A percentile compares a stretch with the other conserved stretches of the same genome.
phyloP scores from a whole-genome alignment of 1,140 invertebrate species.

The Myzus persicae region DNA sequence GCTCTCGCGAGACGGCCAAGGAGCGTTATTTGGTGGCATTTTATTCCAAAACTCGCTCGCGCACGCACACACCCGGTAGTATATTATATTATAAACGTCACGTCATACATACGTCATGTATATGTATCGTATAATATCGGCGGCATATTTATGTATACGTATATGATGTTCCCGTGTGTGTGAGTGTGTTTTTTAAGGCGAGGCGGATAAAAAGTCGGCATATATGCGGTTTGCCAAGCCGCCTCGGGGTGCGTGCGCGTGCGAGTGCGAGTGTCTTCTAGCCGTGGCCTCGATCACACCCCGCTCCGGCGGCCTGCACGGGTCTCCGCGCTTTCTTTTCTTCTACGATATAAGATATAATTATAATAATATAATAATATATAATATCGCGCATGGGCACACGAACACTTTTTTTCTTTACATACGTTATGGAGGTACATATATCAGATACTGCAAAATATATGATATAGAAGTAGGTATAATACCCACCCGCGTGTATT shows the following conservation, averaged over 20 bases:
- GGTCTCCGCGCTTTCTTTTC: constrained; percentile 48
- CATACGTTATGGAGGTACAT: not conserved
- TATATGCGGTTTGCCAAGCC: constrained; percentile 39
- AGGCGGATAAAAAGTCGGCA: constrained; percentile 34
- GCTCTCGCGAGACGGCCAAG: not conserved
- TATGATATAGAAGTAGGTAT: not conserved
- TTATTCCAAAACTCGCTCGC: not conserved
- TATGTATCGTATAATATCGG: constrained; percentile 15
- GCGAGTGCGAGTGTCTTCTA: constrained; percentile 12
- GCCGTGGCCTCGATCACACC: constrained; percentile 53
- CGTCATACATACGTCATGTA: not conserved
- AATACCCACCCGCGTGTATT: not conserved
- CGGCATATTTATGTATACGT: not conserved
- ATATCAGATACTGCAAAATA: not conserved
- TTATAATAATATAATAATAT: constrained; percentile 9
- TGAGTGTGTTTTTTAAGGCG: constrained; percentile 37
- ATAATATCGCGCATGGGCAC: not conserved
- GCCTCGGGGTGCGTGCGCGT: constrained; percentile 29
- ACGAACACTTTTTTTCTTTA: not conserved
- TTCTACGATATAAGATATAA: not conserved
- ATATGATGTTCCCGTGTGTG: not conserved
- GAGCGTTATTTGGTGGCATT: not conserved
- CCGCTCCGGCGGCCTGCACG: constrained; percentile 1
- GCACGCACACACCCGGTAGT: constrained; percentile 33
- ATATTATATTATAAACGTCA: not conserved